Base-by-base conservation (phyloP, 2,888 invertebrate species). In the Ichneumon xanthorius region DNA sequence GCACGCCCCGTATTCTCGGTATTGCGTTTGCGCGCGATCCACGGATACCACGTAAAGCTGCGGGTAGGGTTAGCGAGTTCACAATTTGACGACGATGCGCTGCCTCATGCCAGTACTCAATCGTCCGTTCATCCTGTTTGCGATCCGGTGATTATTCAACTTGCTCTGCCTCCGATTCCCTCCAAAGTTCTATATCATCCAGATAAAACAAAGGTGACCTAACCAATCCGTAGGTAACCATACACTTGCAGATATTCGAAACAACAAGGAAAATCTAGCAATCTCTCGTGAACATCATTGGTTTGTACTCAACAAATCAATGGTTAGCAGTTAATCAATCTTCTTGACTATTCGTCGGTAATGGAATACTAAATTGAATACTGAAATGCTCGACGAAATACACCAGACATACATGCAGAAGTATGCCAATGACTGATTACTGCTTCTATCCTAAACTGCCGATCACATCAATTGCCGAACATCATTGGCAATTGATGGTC, bases 11-110 rank as follows among this genome's bases (percentile, higher is more conserved):
- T 68, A 33, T 58, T 67, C 40, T 19, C 53, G 19, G 45, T 73
- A 80, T 67, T 73, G 73, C 80, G 55, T 55, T 79, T 71, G 50
- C 79, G 70, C 71, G 50, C 6, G 55, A 55, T 55, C 55, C 19
- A 22, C 55, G 19, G 19, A 19, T 19, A 55, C 19, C 19, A 9
- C 19, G 55, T 22, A 7, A 55, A 55, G 55, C 55, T 55, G 19
- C 22, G 22, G 11, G 7, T 22, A 22, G 55, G 9, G 55, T n/a
- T 55, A 73, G 19, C 53, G 22, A 73, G 55, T 30, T 53, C 40
- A 67, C 65, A 73, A 73, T 80, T 80, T 45, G 55, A n/a, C 73
- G 55, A 22, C 48, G 40, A 73, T 73, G 30, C 26, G 14, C 30
- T 45, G 14, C 11, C 45, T 14, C 45, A 45, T 45, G 45, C 45